Percentiles rank a stretch among this genome's conserved stretches.
These are phyloP conservation scores for Ammodytes marinus DNA, from an alignment of 2,113 vertebrate genomes.

Conservation along the genomic window DNA sequence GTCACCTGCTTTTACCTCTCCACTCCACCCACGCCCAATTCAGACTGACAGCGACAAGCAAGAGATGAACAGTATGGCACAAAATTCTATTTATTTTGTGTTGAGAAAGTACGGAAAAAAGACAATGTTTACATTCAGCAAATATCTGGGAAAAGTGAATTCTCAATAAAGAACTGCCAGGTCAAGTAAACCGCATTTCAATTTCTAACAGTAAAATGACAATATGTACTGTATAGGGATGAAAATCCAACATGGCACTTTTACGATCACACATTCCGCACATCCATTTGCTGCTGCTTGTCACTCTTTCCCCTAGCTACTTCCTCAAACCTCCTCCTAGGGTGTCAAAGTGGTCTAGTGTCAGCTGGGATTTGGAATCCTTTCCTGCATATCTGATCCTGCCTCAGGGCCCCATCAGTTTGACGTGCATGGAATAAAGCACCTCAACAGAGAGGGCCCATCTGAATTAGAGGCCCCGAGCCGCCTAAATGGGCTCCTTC, in stretches of 20 bases:
- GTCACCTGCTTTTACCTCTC: slow-evolving; percentile 33
- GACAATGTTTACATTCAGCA: background rate
- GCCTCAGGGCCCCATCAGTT: slow-evolving; percentile 8
- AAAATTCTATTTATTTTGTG: slow-evolving; percentile 12
- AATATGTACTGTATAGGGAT: background rate
- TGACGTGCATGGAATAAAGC: background rate
- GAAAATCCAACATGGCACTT: slow-evolving; percentile 1
- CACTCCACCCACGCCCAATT: slow-evolving; percentile 29
- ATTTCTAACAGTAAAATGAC: background rate
- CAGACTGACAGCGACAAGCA: slow-evolving; percentile 41
- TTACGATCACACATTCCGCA: background rate
- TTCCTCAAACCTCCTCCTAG: background rate
- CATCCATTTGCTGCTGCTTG: background rate
- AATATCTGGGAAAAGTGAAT: slow-evolving; percentile 1
- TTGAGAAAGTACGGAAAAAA: background rate
- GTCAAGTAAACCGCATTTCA: background rate
- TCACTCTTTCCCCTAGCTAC: background rate
- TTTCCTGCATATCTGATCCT: background rate
- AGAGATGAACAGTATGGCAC: slow-evolving; percentile 8
- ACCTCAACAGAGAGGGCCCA: background rate
- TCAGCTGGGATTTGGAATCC: background rate
- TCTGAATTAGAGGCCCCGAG: background rate
- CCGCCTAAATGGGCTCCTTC: background rate
- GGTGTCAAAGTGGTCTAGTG: background rate
- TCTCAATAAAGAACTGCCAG: background rate